Evolutionary conservation across 1,140 invertebrate species (phyloP), one percentile per base, ranked within the genome.

Genomic region (Ruditapes philippinarum): DNA sequence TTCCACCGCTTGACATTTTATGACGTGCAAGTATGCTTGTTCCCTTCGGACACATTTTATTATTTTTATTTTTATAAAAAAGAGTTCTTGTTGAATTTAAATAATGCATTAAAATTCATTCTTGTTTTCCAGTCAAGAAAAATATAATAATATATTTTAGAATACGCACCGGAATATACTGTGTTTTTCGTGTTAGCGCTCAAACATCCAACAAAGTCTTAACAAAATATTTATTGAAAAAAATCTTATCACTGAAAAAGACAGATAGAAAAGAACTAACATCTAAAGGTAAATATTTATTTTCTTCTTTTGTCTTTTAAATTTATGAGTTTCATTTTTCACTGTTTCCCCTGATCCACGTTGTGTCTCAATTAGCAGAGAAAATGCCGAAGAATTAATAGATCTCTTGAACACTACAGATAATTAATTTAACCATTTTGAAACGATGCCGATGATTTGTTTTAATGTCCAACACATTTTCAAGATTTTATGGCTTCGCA

Each of bases 381-480:
- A 81, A 81, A 81, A 81, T 36, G 40, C 74, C 45, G 82, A 73
- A 40, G 82, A 54, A 86, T 76, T 86, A 86, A 73, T 84, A 70
- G 25, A 70, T 14, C 22, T 40, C 31, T 51, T 11, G 68, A 76
- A 86, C 70, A 42, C 49, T 28, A 25, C 73, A 25, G 25, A 22
- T 86, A 86, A 86, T 86, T 86, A 86, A 86, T 86, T 76, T 74
- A 86, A 73, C 68, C 45, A 86, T 78, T 86, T 65, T 78, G 51
- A 86, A 86, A 78, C 73, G 45, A 76, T 60, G 49, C 31, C 57
- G 70, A 49, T 86, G 84, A 78, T 76, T 74, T 76, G 79, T 78
- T 76, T 78, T 86, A 86, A 86, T 86, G 84, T 76, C 84, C 84
- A 68, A 86, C 84, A 86, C 84, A 86, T 86, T 86, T 78, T 78